Evolutionary conservation across 2,888 invertebrate genomes (phyloP).

Genomic region (Brachyopa scutellaris): DNA sequence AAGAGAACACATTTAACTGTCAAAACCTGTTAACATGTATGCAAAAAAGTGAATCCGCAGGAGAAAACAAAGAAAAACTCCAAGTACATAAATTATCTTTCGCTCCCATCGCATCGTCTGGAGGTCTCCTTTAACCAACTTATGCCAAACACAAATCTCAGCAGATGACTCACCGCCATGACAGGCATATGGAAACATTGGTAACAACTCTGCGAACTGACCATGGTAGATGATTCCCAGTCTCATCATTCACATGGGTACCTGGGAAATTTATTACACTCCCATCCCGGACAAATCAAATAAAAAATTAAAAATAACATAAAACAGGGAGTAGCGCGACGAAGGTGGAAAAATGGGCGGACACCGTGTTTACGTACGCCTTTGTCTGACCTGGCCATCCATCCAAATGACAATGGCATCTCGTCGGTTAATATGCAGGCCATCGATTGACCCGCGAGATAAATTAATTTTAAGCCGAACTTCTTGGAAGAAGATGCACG

Average conservation of each 20-base stretch:
- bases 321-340: conserved; percentile 8
- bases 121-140: conserved; percentile 3
- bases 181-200: conserved; percentile 23
- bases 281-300: conserved; percentile 54
- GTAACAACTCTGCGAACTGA: conserved; percentile 56
- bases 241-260: conserved; percentile 51
- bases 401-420: conserved; percentile 39
- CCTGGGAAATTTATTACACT: conserved; percentile 57
- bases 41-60: conserved; percentile 16
- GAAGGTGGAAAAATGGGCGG: conserved; percentile 52
- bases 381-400: conserved; percentile 43
- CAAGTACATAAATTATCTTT: conserved; percentile 51
- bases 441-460: conserved; percentile 50
- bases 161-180: conserved; percentile 47
- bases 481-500: conserved; percentile 16
- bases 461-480: conserved; percentile 50
- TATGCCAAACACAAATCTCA: conserved; percentile 33
- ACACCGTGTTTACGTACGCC: conserved; percentile 38
- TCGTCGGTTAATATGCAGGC: conserved; percentile 17
- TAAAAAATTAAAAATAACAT: conserved; percentile 28
- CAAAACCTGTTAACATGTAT: conserved; percentile 25
- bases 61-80: conserved; percentile 19
- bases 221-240: conserved; percentile 50
- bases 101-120: neutral
- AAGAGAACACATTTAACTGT: conserved; percentile 34